Conservation (phyloP, 2,113 vertebrate species). For the Urocolius indicus region DNA sequence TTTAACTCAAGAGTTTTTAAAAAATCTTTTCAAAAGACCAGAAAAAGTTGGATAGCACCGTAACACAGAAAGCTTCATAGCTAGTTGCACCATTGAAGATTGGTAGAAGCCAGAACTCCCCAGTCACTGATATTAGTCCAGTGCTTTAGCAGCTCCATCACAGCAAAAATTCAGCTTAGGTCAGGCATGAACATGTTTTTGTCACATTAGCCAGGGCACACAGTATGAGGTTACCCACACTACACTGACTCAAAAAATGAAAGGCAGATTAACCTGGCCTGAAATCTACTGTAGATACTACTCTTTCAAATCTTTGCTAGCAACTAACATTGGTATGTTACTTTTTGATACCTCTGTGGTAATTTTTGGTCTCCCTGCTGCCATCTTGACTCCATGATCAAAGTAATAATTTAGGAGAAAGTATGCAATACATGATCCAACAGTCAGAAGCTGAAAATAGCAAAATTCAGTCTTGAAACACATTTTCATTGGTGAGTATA, state of each 20-base stretch:
- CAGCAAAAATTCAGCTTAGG: not conserved
- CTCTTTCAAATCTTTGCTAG: not conserved
- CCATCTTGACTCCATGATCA: no score
- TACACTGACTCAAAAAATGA: not conserved
- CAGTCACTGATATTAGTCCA: not conserved
- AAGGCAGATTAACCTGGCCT: not conserved
- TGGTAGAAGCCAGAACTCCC: not conserved
- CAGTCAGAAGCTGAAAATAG: not conserved
- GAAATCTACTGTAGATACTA: not conserved
- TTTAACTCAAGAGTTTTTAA: not conserved
- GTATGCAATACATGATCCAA: not conserved
- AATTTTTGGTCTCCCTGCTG: not conserved
- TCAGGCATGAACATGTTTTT: not conserved
- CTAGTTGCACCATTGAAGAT: not conserved
- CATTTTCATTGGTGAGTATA: not conserved
- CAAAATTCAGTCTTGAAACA: not conserved
- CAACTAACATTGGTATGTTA: not conserved
- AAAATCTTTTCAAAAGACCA: not conserved
- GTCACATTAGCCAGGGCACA: not conserved
- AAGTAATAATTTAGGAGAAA: not conserved
- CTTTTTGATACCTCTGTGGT: not conserved
- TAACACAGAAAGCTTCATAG: not conserved
- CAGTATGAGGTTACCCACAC: rapidly evolving
- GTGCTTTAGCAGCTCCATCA: not conserved
- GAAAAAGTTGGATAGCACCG: not conserved